Base-by-base conservation (phyloP, 2,888 invertebrate genomes). In the Norana najaformis region DNA sequence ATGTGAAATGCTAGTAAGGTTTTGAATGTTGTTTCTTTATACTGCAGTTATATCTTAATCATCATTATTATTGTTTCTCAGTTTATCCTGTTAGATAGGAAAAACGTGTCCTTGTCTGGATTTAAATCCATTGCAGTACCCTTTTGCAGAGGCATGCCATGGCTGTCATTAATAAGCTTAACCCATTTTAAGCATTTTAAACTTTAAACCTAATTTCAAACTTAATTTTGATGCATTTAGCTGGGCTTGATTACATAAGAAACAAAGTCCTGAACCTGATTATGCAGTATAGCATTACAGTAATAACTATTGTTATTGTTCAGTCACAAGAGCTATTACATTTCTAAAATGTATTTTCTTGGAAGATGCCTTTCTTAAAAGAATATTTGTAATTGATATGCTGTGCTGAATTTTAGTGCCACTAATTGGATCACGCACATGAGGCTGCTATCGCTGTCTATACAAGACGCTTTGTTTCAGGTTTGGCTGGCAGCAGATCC, bases 1-100 rank as follows among this genome's bases (percentile, higher is more conserved):
- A 90, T 97, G 97, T 92, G 96, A 96, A 93, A 95, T 97, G 91
- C 94, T 97, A 95, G 97, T 97, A 95, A 95, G 96, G 94, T 30
- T 69, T 69, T 69, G 14, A n/a, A 69, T 69, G 30, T 11, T 69
- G 11, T 69, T 69, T 69, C 69, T 69, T 0, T 16, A n/a, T 69
- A n/a, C n/a, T 69, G 69, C 69, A 8, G 69, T 69, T n/a, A 69
- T 69, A 4, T n/a, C 30, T 1, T 69, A n/a, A 2, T 47, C 47
- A 47, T 47, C 23, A 5, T 47, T 8, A 23, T n/a, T 69, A 69
- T 69, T 69, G n/a, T n/a, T 8, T 69, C n/a, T 69, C 69, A n/a
- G 69, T 69, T 69, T 69, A n/a, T 69, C 69, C n/a, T n/a, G 30
- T 69, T n/a, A 69, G 69, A n/a, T n/a, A 69, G n/a, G n/a, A n/a